A percentile compares a stretch with the other conserved stretches of the same genome.
phyloP scores from a whole-genome alignment of 2,888 invertebrate genomes.

The Ormyrus rosae region DNA sequence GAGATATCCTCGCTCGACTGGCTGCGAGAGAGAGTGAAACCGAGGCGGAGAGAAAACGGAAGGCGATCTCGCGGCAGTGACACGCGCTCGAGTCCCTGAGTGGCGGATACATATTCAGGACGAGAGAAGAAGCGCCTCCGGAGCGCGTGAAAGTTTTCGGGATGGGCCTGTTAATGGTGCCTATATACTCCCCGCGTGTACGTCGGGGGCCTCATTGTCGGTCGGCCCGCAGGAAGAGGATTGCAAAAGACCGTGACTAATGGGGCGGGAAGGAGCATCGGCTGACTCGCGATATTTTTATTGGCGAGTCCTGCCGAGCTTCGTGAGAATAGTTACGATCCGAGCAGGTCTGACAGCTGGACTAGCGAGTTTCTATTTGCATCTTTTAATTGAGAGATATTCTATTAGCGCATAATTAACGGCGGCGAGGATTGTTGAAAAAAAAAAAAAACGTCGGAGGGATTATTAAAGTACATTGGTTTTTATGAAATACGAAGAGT shows the following conservation, averaged over 20 bases:
- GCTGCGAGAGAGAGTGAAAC: constrained; percentile 26
- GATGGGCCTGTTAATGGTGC: constrained; percentile 41
- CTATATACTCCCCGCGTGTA: neutral
- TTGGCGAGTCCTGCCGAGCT: no score
- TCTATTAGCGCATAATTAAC: no score
- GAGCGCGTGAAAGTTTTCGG: constrained; percentile 60
- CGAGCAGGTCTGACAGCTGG: no score
- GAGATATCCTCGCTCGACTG: constrained; percentile 13
- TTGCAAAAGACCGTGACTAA: constrained; percentile 44
- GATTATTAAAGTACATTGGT: no score
- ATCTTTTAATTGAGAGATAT: no score
- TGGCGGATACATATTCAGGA: constrained; percentile 15
- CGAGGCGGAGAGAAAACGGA: constrained; percentile 41
- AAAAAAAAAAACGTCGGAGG: no score
- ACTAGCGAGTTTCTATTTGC: no score
- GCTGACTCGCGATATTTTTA: constrained; percentile 36
- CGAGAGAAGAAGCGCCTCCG: constrained; percentile 21
- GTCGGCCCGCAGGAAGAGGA: constrained; percentile 2
- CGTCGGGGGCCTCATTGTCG: constrained; percentile 18
- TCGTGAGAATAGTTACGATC: no score
- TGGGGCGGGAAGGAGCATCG: neutral
- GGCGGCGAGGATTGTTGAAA: no score
- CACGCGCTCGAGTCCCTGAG: constrained; percentile 4
- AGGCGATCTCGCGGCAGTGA: constrained; percentile 39
- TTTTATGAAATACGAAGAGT: no score